Base-by-base conservation (phyloP, 35 echinoderm and acorn worm species). In the Chiridota heheva region DNA sequence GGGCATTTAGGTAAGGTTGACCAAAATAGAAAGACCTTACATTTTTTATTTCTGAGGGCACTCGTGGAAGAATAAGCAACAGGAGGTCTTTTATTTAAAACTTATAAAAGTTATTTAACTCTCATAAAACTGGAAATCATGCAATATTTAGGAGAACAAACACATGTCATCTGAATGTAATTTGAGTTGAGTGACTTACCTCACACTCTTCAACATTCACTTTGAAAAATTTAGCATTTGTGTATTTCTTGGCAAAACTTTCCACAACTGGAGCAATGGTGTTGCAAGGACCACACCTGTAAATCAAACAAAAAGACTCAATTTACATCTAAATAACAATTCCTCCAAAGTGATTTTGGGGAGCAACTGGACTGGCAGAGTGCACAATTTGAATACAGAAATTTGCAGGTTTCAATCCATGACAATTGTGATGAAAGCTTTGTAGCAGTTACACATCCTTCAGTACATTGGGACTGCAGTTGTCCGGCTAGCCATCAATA, bases 271-370 rank as follows among this genome's bases (percentile, higher is more conserved):
- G 95, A 68, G 84, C 89, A 55, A 98, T 91, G 1, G 20, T 83
- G 22, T 73, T 80, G 68, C 95, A 98, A 44, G 95, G 95, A 80
- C 81, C 72, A 88, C 95, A 98, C 95, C 95, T 98, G 16, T 49
- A 80, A 62, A 69, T 33, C 20, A 34, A 62, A 38, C 42, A 15
- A 7, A 45, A 70, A 82, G 7, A 49, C 25, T n/a, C n/a, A n/a
- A n/a, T n/a, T n/a, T n/a, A 76, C 20, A 2, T 17, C 24, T 10
- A 76, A 46, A 51, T 0, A 33, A 18, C n/a, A 48, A 4, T 69
- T 0, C 0, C 2, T 36, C 6, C 24, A 29, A 39, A 7, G 7
- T 69, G 1, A 5, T 36, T 20, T 3, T 18, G 34, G 65, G 0
- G 4, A 69, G 1, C 24, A 7, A 15, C 5, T 69, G 29, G 7